Percentiles rank a stretch among this genome's conserved stretches.
phyloP scores from a whole-genome alignment of 2,888 invertebrate species.

The Apotomis turbidana region DNA sequence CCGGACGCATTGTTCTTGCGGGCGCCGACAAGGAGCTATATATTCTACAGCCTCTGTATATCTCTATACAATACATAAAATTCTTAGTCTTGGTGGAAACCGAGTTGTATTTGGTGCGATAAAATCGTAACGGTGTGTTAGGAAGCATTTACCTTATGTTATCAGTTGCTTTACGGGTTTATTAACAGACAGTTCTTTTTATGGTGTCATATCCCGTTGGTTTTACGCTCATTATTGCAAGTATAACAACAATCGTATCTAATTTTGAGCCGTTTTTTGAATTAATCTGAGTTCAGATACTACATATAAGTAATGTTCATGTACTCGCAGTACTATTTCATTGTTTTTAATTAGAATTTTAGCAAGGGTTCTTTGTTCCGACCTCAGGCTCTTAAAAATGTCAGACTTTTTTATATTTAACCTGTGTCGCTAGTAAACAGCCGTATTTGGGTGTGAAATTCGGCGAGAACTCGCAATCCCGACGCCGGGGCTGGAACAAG shows the following conservation, averaged over 20 bases:
- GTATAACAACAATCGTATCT: no score
- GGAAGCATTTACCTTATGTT: background rate
- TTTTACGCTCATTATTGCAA: no score
- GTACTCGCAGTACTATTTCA: no score
- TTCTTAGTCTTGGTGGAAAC: background rate
- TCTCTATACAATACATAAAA: slow-evolving; percentile 7
- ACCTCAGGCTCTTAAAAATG: no score
- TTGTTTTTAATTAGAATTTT: no score
- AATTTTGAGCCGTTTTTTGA: no score
- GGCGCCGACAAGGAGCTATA: slow-evolving; percentile 45
- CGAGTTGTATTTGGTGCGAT: slow-evolving; percentile 6
- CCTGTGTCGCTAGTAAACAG: background rate
- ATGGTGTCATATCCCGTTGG: no score
- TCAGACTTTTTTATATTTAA: no score
- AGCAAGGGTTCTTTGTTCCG: no score
- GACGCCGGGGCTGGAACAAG: slow-evolving; percentile 49
- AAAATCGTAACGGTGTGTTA: slow-evolving; percentile 2
- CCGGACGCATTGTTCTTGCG: slow-evolving; percentile 52
- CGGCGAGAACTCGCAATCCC: slow-evolving; percentile 5
- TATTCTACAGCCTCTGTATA: slow-evolving; percentile 9
- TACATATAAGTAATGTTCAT: no score
- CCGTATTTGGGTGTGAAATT: slow-evolving; percentile 23
- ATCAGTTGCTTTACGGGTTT: background rate
- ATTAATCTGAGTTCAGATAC: no score
- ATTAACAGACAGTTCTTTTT: no score